Evolutionary conservation across 1,140 invertebrate species (phyloP).

Genomic region (Bradysia coprophila): DNA sequence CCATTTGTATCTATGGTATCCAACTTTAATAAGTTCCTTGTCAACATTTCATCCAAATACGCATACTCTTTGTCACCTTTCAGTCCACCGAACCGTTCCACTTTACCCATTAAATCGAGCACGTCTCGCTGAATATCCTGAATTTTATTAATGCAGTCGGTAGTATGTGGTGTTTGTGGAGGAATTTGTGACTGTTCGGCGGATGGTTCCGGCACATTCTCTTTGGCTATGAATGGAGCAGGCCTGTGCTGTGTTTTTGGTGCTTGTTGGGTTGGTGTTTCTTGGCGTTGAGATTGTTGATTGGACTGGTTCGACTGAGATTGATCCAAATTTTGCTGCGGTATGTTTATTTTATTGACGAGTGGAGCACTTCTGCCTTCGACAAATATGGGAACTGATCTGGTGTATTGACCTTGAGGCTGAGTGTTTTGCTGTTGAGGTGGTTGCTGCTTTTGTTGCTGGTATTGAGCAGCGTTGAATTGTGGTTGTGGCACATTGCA

Average conservation of each 20-base stretch:
- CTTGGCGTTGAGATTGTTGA: slow-evolving; percentile 19
- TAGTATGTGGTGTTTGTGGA: slow-evolving; percentile 27
- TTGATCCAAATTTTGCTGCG: slow-evolving; percentile 27
- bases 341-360: slow-evolving; percentile 9
- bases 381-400: slow-evolving; percentile 12
- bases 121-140: slow-evolving; percentile 64
- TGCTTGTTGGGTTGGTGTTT: slow-evolving; percentile 7
- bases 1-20: slow-evolving; percentile 86
- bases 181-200: background rate
- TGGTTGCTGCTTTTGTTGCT: slow-evolving; percentile 7
- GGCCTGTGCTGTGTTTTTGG: background rate
- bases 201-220: background rate
- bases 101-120: slow-evolving; percentile 50
- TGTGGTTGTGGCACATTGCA: slow-evolving; percentile 31
- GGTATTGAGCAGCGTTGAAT: slow-evolving; percentile 7
- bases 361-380: no score
- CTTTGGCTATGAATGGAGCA: background rate
- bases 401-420: slow-evolving; percentile 9
- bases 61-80: slow-evolving; percentile 69
- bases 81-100: slow-evolving; percentile 55
- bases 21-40: slow-evolving; percentile 73
- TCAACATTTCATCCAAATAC: slow-evolving; percentile 88
- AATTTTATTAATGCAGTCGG: slow-evolving; percentile 58
- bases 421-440: slow-evolving; percentile 16
- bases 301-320: slow-evolving; percentile 23